Evolutionary conservation across 2,797 vertebrate genomes (phyloP), one percentile per base, ranked within the genome.

Genomic region (Cynopterus sphinx): DNA sequence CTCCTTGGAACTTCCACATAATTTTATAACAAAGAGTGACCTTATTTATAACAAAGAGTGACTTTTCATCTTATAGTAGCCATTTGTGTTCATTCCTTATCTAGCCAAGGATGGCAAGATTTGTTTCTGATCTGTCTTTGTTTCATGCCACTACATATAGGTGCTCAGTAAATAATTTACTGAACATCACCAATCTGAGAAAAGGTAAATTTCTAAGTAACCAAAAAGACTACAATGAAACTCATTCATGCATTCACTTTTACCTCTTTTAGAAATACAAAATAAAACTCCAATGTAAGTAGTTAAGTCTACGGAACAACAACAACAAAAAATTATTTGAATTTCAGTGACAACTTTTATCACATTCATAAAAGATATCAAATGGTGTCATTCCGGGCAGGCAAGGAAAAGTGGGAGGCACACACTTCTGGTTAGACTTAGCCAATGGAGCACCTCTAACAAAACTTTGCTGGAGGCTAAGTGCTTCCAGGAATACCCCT

Each of bases 161-260:
- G 19, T 90, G 49, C 39, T 94, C 17, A 59, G 61, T 65, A 82
- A 89, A 82, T 77, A 61, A 77, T n/a, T 53, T 28, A 82, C 11
- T 86, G 26, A 89, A 26, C 68, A 16, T 33, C 26, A 63, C 89
- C 68, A 65, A 26, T 65, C 41, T 31, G 15, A 92, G 59, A 63
- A 86, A 91, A 92, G 33, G 31, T 59, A 28, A 75, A 95, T 79
- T 74, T 85, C 41, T 84, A 85, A 85, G 43, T 33, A 89, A 63
- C 31, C 59, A 94, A 61, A 74, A 59, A 79, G 46, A 67, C 31
- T 61, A 9, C 57, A 61, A 0, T 63, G 51, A 81, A 94, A 89
- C 31, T 19, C 36, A 65, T 57, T 85, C 61, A 61, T 59, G 85
- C 41, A 68, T 31, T 85, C 17, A 82, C 36, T 26, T 91, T 93